Evolutionary conservation across 1,140 invertebrate genomes (phyloP).

Genomic region (honey bee (Apis mellifera)): Amel_HAv3.1 CM009931.2:23799501-23800000

Average conservation of each 20-base stretch:
- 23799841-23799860: slow-evolving; percentile 64
- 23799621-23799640: slow-evolving; percentile 60
- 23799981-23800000: slow-evolving; percentile 72
- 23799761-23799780: neutral
- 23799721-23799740: slow-evolving; percentile 38
- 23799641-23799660: slow-evolving; percentile 54
- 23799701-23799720: slow-evolving; percentile 64
- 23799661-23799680: slow-evolving; percentile 16
- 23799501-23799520: neutral
- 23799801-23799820: slow-evolving; percentile 62
- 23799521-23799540: neutral
- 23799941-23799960: slow-evolving; percentile 28
- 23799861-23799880: slow-evolving; percentile 48
- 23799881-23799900: slow-evolving; percentile 8
- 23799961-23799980: slow-evolving; percentile 62
- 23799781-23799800: slow-evolving; percentile 36
- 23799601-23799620: slow-evolving; percentile 41
- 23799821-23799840: slow-evolving; percentile 70
- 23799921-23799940: slow-evolving; percentile 43
- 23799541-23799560: neutral
- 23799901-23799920: slow-evolving; percentile 44
- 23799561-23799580: slow-evolving; percentile 1
- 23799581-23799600: slow-evolving; percentile 47
- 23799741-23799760: slow-evolving; percentile 25
- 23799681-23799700: slow-evolving; percentile 64